phyloP scores from a whole-genome alignment of 2,797 vertebrate genomes.

The Otus scops region DNA sequence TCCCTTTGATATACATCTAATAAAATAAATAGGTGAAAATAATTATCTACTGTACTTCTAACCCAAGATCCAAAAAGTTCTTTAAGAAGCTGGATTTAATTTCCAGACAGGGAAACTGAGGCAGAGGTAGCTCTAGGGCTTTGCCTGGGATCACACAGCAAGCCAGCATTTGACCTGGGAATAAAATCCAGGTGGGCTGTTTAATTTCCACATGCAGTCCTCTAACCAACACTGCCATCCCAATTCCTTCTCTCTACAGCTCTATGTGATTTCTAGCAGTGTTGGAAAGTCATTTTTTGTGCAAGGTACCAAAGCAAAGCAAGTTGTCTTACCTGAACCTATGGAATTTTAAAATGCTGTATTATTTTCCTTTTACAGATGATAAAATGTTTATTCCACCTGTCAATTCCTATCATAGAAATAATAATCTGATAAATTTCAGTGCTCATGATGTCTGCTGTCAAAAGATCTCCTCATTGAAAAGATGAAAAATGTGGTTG shows the following conservation, averaged over 20 bases:
- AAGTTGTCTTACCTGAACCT: not conserved
- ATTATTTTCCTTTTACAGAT: not conserved
- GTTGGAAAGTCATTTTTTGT: not conserved
- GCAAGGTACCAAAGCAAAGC: not conserved
- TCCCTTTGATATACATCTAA: not conserved
- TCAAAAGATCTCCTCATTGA: not conserved
- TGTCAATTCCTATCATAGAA: not conserved
- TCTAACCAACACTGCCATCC: not conserved
- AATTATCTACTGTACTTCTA: not conserved
- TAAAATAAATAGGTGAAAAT: not conserved
- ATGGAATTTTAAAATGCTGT: not conserved
- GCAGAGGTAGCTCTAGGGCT: not conserved
- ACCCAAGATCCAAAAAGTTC: not conserved
- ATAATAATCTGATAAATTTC: not conserved
- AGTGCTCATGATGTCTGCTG: not conserved
- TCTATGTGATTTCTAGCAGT: not conserved
- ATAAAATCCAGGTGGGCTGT: not conserved
- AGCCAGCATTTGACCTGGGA: not conserved
- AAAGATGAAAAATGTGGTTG: not conserved
- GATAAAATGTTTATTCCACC: not conserved
- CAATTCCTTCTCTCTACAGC: not conserved
- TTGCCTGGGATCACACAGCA: not conserved
- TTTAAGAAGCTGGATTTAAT: not conserved
- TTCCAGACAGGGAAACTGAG: not conserved
- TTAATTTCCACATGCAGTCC: not conserved